phyloP scores from a whole-genome alignment of 2,888 invertebrate species.

The Callimorpha dominula region DNA sequence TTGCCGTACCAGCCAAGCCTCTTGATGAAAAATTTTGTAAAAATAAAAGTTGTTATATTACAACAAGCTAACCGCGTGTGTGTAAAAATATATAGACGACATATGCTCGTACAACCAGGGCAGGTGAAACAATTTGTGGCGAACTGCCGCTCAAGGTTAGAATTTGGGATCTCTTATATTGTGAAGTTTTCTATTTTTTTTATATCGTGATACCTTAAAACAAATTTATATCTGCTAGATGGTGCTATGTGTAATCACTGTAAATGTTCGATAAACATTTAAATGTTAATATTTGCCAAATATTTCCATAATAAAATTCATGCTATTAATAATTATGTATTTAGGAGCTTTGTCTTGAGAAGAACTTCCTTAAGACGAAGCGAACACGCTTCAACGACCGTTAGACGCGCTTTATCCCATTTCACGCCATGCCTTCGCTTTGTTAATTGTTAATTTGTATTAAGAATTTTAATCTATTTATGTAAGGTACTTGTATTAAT shows the following conservation, averaged over 20 bases:
- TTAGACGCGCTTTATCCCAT: slow-evolving; percentile 66
- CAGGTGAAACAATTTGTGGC: no score
- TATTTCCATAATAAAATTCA: no score
- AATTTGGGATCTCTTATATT: no score
- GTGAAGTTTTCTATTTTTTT: no score
- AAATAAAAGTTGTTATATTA: not conserved
- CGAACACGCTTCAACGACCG: slow-evolving; percentile 59
- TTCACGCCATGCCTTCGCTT: slow-evolving; percentile 64
- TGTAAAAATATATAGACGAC: no score
- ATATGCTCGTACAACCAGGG: no score
- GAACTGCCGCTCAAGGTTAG: no score
- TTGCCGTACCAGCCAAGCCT: slow-evolving; percentile 3
- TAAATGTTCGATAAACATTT: no score
- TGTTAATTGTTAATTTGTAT: slow-evolving; percentile 74
- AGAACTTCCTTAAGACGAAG: slow-evolving; percentile 52
- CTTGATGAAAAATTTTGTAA: not conserved
- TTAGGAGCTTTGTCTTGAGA: not conserved
- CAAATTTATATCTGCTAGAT: not conserved
- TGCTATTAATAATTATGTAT: not conserved
- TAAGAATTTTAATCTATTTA: slow-evolving; percentile 51
- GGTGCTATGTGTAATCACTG: no score
- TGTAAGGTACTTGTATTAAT: not conserved
- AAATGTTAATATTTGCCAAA: no score
- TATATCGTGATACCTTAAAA: not conserved
- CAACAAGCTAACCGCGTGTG: no score